phyloP scores from a whole-genome alignment of 1,140 invertebrate species.

The Orius insidiosus region DNA sequence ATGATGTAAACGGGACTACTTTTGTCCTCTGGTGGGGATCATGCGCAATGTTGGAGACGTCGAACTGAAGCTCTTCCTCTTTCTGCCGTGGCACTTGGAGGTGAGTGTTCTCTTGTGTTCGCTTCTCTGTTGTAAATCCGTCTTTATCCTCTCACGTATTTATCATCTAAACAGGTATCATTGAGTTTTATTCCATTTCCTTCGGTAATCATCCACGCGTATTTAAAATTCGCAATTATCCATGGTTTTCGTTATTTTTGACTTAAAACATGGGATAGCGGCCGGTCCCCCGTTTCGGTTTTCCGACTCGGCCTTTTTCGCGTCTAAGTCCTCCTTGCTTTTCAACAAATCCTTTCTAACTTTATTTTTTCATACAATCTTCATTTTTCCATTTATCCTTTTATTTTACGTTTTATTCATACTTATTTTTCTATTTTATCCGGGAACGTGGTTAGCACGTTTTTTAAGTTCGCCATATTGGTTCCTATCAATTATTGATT shows the following conservation, averaged over 20 bases:
- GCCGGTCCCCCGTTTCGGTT: not conserved
- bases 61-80: slow-evolving; percentile 29
- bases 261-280: not conserved
- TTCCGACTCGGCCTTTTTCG: not conserved
- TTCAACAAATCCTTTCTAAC: no score
- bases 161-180: slow-evolving; percentile 25
- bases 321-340: not conserved
- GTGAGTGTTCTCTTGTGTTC: slow-evolving; percentile 30
- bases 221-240: not conserved
- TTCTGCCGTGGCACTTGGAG: slow-evolving; percentile 37
- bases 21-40: slow-evolving; percentile 10
- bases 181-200: slow-evolving; percentile 20
- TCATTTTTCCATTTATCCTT: no score
- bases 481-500: no score
- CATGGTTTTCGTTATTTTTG: not conserved
- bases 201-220: not conserved
- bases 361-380: no score
- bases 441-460: not conserved
- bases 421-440: no score
- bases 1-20: slow-evolving; percentile 12
- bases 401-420: no score
- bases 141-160: slow-evolving; percentile 19
- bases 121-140: slow-evolving; percentile 22
- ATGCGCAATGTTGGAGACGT: slow-evolving; percentile 26
- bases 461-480: slow-evolving; percentile 3